phyloP scores from a whole-genome alignment of 2,113 vertebrate genomes.

The Archilochus colubris region DNA sequence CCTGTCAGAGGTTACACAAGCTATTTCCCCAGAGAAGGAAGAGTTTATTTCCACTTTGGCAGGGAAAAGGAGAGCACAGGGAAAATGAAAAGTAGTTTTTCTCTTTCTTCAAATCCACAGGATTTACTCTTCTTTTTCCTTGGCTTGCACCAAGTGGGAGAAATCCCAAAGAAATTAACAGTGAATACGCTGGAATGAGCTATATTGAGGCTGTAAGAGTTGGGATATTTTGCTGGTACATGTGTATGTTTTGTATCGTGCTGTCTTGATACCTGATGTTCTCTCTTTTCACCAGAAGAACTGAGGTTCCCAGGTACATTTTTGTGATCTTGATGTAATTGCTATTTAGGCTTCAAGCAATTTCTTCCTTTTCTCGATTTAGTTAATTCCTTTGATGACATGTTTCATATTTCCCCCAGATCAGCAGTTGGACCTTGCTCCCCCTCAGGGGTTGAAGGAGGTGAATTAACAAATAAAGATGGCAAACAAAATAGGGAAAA shows the following conservation, averaged over 20 bases:
- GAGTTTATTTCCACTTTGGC: neutral
- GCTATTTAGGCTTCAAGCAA: neutral
- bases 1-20: neutral
- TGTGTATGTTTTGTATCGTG: neutral
- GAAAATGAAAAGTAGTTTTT: neutral
- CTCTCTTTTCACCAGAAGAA: neutral
- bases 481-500: slow-evolving; percentile 17
- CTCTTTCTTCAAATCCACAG: neutral
- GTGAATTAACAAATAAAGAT: slow-evolving; percentile 48
- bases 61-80: neutral
- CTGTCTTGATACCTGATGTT: neutral
- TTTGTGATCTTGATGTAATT: neutral
- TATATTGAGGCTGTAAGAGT: neutral
- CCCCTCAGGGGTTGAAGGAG: neutral
- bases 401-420: neutral
- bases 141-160: neutral
- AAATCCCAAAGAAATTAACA: neutral
- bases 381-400: neutral
- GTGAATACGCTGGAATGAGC: neutral
- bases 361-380: neutral
- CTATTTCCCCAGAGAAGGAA: neutral
- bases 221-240: neutral
- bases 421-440: neutral
- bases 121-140: neutral
- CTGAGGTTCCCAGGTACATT: neutral